Percentiles rank a stretch among this genome's conserved stretches.
These are phyloP conservation scores for Sphaerophoria rueppellii DNA, from an alignment of 2,888 invertebrate genomes.

Conservation along the genomic window DNA sequence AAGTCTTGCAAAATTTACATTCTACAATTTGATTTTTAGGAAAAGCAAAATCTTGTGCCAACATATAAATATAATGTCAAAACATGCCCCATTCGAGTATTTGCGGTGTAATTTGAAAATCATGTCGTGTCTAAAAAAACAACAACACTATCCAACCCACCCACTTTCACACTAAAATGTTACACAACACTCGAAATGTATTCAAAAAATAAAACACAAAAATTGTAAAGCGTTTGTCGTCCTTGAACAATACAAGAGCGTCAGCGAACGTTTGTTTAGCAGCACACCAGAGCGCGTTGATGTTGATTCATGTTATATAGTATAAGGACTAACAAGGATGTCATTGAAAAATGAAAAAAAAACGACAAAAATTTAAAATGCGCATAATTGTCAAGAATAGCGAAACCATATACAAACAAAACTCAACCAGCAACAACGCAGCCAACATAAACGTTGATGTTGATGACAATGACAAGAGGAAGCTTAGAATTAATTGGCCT, in stretches of 20 bases:
- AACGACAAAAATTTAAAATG: slow-evolving; percentile 42
- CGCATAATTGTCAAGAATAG: slow-evolving; percentile 47
- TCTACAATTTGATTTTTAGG: slow-evolving; percentile 20
- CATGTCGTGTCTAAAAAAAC: neutral
- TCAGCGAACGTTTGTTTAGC: slow-evolving; percentile 1
- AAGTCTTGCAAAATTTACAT: slow-evolving; percentile 25
- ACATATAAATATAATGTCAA: slow-evolving; percentile 16
- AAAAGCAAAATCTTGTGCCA: neutral
- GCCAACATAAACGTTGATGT: neutral
- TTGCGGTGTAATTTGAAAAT: slow-evolving; percentile 20
- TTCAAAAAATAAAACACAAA: slow-evolving; percentile 44
- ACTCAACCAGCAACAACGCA: neutral
- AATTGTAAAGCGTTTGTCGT: slow-evolving; percentile 31
- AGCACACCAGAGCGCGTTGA: neutral
- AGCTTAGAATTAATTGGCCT: slow-evolving; percentile 65
- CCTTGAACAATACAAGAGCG: slow-evolving; percentile 24
- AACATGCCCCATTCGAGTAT: neutral
- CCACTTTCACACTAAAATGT: slow-evolving; percentile 10
- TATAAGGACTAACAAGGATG: slow-evolving; percentile 30
- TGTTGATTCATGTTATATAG: slow-evolving; percentile 16
- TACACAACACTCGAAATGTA: slow-evolving; percentile 43
- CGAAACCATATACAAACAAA: slow-evolving; percentile 3
- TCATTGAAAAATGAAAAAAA: slow-evolving; percentile 5
- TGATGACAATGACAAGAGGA: slow-evolving; percentile 4
- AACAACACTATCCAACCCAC: neutral